Evolutionary conservation across 2,888 invertebrate genomes (phyloP).

Genomic region (Steinernema carpocapsae): DNA sequence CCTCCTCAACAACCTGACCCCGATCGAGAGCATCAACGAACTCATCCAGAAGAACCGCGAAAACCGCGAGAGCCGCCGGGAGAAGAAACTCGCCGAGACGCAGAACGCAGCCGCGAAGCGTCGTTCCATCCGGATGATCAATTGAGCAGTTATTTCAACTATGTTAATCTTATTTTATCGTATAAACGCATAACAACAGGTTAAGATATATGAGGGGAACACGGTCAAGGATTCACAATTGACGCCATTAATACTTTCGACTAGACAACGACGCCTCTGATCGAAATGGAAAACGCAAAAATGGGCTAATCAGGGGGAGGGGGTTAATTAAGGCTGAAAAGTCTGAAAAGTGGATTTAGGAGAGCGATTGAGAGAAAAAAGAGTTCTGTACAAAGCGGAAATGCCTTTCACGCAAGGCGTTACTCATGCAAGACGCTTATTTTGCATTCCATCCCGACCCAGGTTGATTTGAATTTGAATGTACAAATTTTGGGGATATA

Average conservation of each 20-base stretch:
- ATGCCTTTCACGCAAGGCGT: constrained; percentile 26
- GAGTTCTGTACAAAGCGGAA: constrained; percentile 26
- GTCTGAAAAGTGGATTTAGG: not conserved
- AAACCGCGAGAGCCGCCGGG: constrained; percentile 7
- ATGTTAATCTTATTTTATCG: constrained; percentile 3
- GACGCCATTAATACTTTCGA: constrained; percentile 34
- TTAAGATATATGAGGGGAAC: not conserved
- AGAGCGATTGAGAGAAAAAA: not conserved
- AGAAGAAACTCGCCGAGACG: constrained; percentile 10
- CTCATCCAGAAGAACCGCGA: constrained; percentile 4
- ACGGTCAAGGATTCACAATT: constrained; percentile 30
- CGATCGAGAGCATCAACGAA: constrained; percentile 12
- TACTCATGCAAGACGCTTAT: constrained; percentile 33
- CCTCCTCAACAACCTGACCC: not conserved
- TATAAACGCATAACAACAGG: not conserved
- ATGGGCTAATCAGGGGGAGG: constrained; percentile 23
- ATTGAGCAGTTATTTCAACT: not conserved
- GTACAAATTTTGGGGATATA: constrained; percentile 78
- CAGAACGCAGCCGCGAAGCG: too few species aligned
- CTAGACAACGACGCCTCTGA: constrained; percentile 34
- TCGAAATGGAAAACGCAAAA: constrained; percentile 34
- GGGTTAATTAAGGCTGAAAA: not conserved
- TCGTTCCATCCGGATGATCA: not conserved
- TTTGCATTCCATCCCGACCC: constrained; percentile 35
- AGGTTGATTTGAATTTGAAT: constrained; percentile 9